These are phyloP conservation scores for Syngnathus scovelli DNA, from an alignment of 2,113 vertebrate species.

Conservation along the genomic window DNA sequence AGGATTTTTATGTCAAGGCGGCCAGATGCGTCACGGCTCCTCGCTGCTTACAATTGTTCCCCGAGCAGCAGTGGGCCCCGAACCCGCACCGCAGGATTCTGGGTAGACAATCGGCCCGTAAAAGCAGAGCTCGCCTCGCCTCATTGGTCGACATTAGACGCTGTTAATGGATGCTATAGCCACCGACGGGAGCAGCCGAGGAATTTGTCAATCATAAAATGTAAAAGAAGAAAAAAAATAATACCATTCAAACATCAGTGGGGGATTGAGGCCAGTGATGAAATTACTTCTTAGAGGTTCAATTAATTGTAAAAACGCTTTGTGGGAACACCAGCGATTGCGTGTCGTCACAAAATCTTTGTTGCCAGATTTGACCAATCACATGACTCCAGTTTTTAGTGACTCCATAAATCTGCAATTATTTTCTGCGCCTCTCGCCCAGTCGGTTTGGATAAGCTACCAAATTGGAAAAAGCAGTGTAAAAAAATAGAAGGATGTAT, in stretches of 20 bases:
- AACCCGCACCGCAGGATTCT: constrained; percentile 54
- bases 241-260: constrained; percentile 64
- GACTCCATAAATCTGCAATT: too few relatives aligned
- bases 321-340: constrained; percentile 15
- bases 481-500: background rate
- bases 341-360: constrained; percentile 29
- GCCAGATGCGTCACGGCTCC: constrained; percentile 67
- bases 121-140: constrained; percentile 58
- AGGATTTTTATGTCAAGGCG: constrained; percentile 53
- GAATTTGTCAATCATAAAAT: constrained; percentile 83
- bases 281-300: constrained; percentile 66
- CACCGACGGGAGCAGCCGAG: constrained; percentile 67
- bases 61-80: constrained; percentile 67
- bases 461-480: background rate
- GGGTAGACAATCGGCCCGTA: constrained; percentile 51
- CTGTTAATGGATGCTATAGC: constrained; percentile 74
- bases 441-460: too few relatives aligned
- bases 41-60: constrained; percentile 70
- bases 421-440: too few relatives aligned
- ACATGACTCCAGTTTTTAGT: background rate
- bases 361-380: constrained; percentile 8
- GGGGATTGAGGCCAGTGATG: constrained; percentile 61
- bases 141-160: constrained; percentile 69
- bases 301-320: constrained; percentile 78
- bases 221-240: constrained; percentile 34